Percentiles rank a stretch among this genome's conserved stretches.
phyloP scores from a whole-genome alignment of 2,888 invertebrate genomes.

The Allophyes oxyacanthae region DNA sequence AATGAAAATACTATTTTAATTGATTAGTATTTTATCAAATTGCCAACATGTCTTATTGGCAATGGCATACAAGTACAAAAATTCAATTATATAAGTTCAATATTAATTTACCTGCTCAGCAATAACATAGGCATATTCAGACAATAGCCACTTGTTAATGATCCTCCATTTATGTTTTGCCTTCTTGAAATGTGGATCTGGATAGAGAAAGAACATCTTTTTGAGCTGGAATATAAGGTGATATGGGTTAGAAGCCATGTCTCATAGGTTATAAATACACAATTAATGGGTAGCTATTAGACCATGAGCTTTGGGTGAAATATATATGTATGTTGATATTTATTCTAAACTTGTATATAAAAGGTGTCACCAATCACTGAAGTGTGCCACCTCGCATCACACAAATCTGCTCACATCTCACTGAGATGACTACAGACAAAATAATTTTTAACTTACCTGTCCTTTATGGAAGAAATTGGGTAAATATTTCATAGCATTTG shows the following conservation, averaged over 20 bases:
- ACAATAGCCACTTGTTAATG: constrained; percentile 96
- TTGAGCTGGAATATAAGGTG: constrained; percentile 91
- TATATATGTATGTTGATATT: background rate
- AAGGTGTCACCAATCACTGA: no score
- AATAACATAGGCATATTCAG: constrained; percentile 99
- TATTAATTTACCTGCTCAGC: constrained; percentile 91
- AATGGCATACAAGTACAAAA: no score
- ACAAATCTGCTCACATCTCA: no score
- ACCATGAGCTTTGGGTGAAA: background rate
- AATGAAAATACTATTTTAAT: constrained; percentile 6
- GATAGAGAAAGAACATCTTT: constrained; percentile 99
- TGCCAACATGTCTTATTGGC: no score
- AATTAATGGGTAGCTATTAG: no score
- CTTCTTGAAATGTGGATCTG: constrained; percentile 99
- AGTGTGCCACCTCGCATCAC: no score
- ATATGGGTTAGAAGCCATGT: background rate
- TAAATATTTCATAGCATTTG: constrained; percentile 99
- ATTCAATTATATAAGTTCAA: no score
- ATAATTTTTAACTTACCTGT: constrained; percentile 87
- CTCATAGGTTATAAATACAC: background rate
- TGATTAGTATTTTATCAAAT: no score
- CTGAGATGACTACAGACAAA: no score
- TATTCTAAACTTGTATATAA: background rate
- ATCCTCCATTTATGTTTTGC: constrained; percentile 99
- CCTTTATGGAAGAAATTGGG: constrained; percentile 99